These are phyloP conservation scores for Chaenogobius annularis DNA, from an alignment of 2,113 vertebrate species.

Conservation along the genomic window DNA sequence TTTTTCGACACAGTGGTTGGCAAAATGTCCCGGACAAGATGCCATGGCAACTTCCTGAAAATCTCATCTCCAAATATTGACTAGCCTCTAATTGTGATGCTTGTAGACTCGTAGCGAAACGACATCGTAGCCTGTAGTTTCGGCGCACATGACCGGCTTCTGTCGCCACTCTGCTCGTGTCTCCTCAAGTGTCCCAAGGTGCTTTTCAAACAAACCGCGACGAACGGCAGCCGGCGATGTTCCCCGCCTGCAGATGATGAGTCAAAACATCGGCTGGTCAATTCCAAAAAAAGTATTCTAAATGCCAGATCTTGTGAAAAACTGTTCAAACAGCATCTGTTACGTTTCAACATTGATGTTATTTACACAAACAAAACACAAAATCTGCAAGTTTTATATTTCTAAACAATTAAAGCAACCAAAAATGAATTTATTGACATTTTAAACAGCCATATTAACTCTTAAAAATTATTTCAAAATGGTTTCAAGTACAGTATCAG, in stretches of 20 bases:
- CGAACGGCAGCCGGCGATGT: slow-evolving; percentile 36
- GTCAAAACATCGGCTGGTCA: too few species aligned
- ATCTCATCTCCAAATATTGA: slow-evolving; percentile 68
- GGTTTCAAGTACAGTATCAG: too few species aligned
- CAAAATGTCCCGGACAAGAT: slow-evolving; percentile 59
- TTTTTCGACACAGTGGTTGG: slow-evolving; percentile 56
- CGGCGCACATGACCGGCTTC: slow-evolving; percentile 65
- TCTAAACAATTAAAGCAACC: too few species aligned
- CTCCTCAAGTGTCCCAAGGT: slow-evolving; percentile 61
- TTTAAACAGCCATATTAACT: too few species aligned
- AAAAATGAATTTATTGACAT: too few species aligned
- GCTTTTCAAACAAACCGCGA: slow-evolving; percentile 68
- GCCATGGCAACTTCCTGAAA: slow-evolving; percentile 78
- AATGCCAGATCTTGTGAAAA: too few species aligned
- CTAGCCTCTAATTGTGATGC: slow-evolving; percentile 71
- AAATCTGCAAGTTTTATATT: too few species aligned
- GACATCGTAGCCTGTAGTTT: slow-evolving; percentile 64
- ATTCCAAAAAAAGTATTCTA: too few species aligned
- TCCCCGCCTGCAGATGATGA: not conserved
- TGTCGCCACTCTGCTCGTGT: slow-evolving; percentile 65
- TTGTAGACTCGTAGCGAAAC: slow-evolving; percentile 60
- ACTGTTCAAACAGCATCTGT: too few species aligned
- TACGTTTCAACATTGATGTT: too few species aligned
- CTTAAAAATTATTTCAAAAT: too few species aligned
- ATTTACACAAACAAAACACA: too few species aligned